Evolutionary conservation across 2,888 invertebrate genomes (phyloP).

Genomic region (Cephus nigrinus): DNA sequence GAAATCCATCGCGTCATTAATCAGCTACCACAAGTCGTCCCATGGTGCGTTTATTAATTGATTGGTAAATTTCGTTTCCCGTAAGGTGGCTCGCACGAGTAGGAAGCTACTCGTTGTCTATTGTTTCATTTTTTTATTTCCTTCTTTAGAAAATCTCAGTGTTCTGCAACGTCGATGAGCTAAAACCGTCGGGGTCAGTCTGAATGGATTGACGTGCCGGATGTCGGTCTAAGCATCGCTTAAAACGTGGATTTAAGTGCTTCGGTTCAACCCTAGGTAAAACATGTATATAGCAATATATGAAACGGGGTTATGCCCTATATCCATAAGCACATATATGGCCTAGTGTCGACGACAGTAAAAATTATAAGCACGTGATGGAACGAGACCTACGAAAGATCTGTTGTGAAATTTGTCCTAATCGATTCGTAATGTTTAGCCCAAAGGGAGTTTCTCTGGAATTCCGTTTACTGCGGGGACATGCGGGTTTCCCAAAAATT

Average conservation of each 20-base stretch:
- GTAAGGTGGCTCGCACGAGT: background rate
- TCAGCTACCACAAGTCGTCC: slow-evolving; percentile 14
- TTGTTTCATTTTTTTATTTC: background rate
- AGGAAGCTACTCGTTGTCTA: background rate
- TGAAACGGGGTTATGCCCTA: background rate
- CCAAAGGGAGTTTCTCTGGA: background rate
- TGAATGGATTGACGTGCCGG: background rate
- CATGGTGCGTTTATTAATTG: slow-evolving; percentile 20
- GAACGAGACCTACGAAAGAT: background rate
- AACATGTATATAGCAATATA: background rate
- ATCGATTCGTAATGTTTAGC: background rate
- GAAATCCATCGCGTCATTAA: slow-evolving; percentile 14
- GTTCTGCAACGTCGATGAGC: background rate
- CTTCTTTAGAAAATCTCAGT: background rate
- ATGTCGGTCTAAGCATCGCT: background rate
- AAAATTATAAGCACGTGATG: background rate
- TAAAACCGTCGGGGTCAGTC: background rate
- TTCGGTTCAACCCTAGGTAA: background rate
- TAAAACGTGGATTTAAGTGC: background rate
- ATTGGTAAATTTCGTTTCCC: slow-evolving; percentile 1
- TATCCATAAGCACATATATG: background rate
- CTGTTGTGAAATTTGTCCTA: background rate
- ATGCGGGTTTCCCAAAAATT: background rate
- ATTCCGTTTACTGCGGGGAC: background rate
- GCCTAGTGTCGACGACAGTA: background rate